Conservation (phyloP, 2,797 vertebrate species). For the Pseudochirops corinnae region DNA sequence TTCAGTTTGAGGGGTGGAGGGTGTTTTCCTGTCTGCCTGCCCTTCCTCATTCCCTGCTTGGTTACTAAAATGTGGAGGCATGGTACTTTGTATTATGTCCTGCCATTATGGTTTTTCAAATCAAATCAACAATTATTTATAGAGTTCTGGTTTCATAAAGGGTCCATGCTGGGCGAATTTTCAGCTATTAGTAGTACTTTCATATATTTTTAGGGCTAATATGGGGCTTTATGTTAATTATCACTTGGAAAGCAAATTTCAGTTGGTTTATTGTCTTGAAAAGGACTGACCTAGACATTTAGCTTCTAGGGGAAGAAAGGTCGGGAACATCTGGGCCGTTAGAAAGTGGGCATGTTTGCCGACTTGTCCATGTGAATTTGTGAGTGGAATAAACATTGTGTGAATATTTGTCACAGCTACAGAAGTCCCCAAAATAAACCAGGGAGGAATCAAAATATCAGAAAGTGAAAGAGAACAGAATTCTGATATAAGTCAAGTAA, state of each 20-base stretch:
- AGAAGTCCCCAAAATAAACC: constrained; percentile 9
- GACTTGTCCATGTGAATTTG: constrained; percentile 10
- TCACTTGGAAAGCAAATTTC: constrained; percentile 14
- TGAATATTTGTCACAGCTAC: constrained; percentile 17
- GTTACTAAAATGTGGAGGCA: constrained; percentile 41
- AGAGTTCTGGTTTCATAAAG: not conserved
- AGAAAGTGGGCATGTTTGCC: constrained; percentile 7
- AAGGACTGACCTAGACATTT: constrained; percentile 22
- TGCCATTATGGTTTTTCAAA: not conserved
- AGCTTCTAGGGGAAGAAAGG: constrained; percentile 18
- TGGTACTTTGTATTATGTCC: not conserved
- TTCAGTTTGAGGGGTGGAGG: not conserved
- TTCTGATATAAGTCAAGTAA: not conserved
- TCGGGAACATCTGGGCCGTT: not conserved
- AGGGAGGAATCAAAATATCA: not conserved
- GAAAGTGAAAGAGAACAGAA: constrained; percentile 7
- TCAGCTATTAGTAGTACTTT: constrained; percentile 31
- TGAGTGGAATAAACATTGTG: not conserved
- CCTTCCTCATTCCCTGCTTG: not conserved
- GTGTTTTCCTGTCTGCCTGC: not conserved
- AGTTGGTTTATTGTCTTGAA: not conserved
- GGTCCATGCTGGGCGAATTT: constrained; percentile 22
- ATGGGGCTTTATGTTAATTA: constrained; percentile 1
- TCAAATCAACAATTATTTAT: not conserved
- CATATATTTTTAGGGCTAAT: not conserved